Percentiles rank a stretch among this genome's conserved stretches.
Evolutionary conservation across 2,888 invertebrate genomes (phyloP).

Genomic region (Melinaea marsaeus): DNA sequence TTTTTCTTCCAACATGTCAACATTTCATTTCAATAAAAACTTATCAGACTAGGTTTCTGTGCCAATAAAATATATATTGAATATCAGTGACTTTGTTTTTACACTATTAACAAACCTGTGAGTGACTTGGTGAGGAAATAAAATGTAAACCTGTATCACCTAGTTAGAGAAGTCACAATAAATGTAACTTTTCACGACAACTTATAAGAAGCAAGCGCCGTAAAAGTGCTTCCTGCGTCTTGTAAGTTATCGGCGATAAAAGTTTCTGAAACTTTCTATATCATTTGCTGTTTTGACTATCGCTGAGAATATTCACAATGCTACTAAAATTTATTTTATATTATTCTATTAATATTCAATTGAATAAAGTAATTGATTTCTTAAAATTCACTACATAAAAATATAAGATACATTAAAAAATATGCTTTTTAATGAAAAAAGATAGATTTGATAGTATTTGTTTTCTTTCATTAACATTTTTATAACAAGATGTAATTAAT

Average conservation of each 20-base stretch:
- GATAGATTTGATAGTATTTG: neutral
- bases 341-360: no score
- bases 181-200: conserved; percentile 8
- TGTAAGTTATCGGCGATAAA: conserved; percentile 21
- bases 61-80: no score
- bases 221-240: conserved; percentile 28
- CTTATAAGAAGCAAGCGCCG: conserved; percentile 25
- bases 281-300: conserved; percentile 9
- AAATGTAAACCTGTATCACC: neutral
- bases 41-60: no score
- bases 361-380: no score
- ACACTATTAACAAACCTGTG: no score
- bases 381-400: no score
- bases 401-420: neutral
- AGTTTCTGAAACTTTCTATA: conserved; percentile 6
- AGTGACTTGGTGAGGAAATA: no score
- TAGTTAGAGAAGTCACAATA: neutral
- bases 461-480: conserved; percentile 2
- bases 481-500: neutral
- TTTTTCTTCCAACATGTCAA: no score
- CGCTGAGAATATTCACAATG: neutral
- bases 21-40: no score
- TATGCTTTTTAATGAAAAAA: neutral
- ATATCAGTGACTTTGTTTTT: no score
- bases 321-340: neutral